phyloP scores from a whole-genome alignment of 2,113 vertebrate genomes.

The Alethe castanea region DNA sequence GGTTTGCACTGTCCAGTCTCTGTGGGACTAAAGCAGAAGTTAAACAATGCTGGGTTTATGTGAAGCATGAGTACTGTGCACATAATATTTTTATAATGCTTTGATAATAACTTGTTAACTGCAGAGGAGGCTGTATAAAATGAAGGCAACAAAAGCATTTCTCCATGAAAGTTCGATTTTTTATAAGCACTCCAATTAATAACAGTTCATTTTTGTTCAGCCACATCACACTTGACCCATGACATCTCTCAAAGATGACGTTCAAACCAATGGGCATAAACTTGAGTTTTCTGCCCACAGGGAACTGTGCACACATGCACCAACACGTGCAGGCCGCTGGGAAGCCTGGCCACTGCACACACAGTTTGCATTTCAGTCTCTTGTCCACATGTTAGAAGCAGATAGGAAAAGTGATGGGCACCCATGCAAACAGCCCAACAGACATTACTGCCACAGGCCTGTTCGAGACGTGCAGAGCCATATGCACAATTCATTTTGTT shows the following conservation, averaged over 20 bases:
- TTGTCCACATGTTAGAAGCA: not conserved
- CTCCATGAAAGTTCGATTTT: not conserved
- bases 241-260: not conserved
- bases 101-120: not conserved
- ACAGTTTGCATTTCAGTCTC: not conserved
- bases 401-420: not conserved
- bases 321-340: not conserved
- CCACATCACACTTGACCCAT: not conserved
- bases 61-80: not conserved
- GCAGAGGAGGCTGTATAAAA: not conserved
- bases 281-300: not conserved
- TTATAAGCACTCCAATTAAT: not conserved
- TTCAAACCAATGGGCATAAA: not conserved
- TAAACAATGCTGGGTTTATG: not conserved
- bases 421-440: not conserved
- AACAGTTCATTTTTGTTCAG: not conserved
- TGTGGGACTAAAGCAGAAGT: not conserved
- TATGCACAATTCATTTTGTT: not conserved
- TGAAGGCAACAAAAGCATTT: not conserved
- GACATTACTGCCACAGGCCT: not conserved
- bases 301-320: not conserved
- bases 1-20: not conserved
- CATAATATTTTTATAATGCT: not conserved
- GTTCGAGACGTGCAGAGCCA: not conserved
- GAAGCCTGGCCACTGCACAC: not conserved